Percentiles rank a stretch among this genome's conserved stretches.
phyloP scores from a whole-genome alignment of 2,113 vertebrate species.

The Dipodomys spectabilis region DNA sequence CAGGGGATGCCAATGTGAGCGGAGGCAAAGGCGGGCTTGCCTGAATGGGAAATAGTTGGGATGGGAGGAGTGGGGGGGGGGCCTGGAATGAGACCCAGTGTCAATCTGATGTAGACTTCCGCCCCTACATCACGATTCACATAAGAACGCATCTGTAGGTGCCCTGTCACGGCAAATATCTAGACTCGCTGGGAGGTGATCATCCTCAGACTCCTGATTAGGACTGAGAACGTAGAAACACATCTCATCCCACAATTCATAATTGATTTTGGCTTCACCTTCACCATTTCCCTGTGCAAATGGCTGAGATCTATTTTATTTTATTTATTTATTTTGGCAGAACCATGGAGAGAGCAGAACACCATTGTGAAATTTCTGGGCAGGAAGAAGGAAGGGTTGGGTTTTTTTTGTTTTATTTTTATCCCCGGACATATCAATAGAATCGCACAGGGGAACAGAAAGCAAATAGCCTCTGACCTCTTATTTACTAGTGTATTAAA shows the following conservation, averaged over 20 bases:
- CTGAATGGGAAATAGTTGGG: constrained; percentile 64
- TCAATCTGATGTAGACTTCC: not conserved
- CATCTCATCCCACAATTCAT: not conserved
- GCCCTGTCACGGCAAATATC: not conserved
- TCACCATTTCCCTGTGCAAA: constrained; percentile 33
- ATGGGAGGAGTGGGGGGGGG: not conserved
- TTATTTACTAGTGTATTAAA: constrained; percentile 68
- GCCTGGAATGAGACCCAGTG: not conserved
- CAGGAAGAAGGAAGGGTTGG: constrained; percentile 71
- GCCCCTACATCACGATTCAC: constrained; percentile 31
- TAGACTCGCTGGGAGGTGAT: not conserved
- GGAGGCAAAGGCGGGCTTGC: not conserved
- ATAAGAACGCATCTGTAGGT: not conserved
- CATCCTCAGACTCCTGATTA: not conserved
- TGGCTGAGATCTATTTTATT: not conserved
- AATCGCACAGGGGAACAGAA: constrained; percentile 48
- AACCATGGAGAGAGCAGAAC: not conserved
- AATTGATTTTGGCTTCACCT: too few relatives aligned
- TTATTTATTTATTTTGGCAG: too few relatives aligned
- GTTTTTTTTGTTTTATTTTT: constrained; percentile 9
- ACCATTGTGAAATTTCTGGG: constrained; percentile 65
- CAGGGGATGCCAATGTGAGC: not conserved
- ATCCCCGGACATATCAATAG: constrained; percentile 70
- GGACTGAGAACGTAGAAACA: not conserved
- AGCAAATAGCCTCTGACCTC: constrained; percentile 74